Base-by-base conservation (phyloP, 92 coral and sea anemone species). In the Meandrina meandrites region DNA sequence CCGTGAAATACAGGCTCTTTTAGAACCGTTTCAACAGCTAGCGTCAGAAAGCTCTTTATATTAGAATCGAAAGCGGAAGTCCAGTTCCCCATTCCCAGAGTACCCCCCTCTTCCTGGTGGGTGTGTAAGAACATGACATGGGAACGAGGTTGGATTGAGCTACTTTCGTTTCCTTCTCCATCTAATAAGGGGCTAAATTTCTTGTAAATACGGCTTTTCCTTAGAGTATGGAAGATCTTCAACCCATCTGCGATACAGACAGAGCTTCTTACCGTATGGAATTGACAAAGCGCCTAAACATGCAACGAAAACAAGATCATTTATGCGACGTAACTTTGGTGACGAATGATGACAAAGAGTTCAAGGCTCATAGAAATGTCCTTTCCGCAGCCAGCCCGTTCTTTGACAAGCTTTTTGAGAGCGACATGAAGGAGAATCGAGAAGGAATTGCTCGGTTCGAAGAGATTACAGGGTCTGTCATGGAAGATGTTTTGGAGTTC, bases 281-380 rank as follows among this genome's bases (percentile, higher is more conserved):
- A 81, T 48, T 81, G 60, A 5, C 32, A 47, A 62, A 40, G 75
- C 86, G 77, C 13, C 78, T 82, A 8, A 67, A 82, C 78, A 37
- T 82, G 37, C 64, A 42, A 47, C 75, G 86, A 71, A 50, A 36
- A 68, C 78, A 68, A 14, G 53, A 51, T 31, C 40, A 40, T 32
- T 82, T 82, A 47, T 80, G 84, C 75, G 84, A 80, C 56, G 21
- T 80, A 12, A 34, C 84, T 42, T 60, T 80, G 56, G 36, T 60
- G 74, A 35, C 75, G 21, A 77, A 50, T 4, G 84, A 80, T n/a
- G 74, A 35, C 6, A 79, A 57, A 30, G 83, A 79, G 54, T 79
- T 79, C 45, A 79, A 57, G 47, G 83, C 83, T 31, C 83, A 57
- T n/a, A 56, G 40, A 79, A 57, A 62, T 40, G 72, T 79, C 5